Conservation (phyloP, 2,113 vertebrate genomes). For the Erinaceus europaeus region DNA sequence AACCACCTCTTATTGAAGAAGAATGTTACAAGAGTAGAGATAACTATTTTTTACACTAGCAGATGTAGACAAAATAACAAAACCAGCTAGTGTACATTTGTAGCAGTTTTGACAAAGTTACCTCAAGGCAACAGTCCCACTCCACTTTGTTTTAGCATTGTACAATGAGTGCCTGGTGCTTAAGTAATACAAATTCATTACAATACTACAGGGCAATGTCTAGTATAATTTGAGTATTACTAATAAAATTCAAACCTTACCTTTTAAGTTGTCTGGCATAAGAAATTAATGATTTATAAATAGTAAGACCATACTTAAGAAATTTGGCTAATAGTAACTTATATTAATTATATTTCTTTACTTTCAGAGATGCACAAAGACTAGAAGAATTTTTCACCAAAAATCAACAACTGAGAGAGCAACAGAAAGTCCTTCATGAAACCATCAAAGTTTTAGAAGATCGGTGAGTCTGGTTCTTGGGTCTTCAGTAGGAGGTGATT, state of each 20-base stretch:
- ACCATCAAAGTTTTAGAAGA: constrained; percentile 91
- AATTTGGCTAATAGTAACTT: background rate
- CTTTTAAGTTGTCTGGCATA: background rate
- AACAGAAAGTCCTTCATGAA: constrained; percentile 92
- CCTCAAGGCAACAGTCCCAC: background rate
- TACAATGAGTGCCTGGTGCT: background rate
- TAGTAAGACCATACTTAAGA: background rate
- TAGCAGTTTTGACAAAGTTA: background rate
- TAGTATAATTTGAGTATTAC: constrained; percentile 13
- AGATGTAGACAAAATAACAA: background rate
- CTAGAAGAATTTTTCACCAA: constrained; percentile 94
- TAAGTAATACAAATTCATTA: background rate
- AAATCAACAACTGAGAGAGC: constrained; percentile 93
- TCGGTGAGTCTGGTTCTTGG: constrained; percentile 82
- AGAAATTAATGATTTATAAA: background rate
- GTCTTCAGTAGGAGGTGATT: background rate
- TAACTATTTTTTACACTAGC: background rate
- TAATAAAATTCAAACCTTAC: background rate
- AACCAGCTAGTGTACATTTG: background rate
- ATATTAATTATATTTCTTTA: constrained; percentile 37
- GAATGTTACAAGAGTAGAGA: background rate
- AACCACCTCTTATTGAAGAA: background rate
- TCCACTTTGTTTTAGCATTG: background rate
- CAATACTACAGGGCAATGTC: constrained; percentile 19
- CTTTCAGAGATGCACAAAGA: constrained; percentile 92